Evolutionary conservation across 1,140 invertebrate genomes (phyloP), one percentile per base, ranked within the genome.

Genomic region (Pseudomyrmex sp.): DNA sequence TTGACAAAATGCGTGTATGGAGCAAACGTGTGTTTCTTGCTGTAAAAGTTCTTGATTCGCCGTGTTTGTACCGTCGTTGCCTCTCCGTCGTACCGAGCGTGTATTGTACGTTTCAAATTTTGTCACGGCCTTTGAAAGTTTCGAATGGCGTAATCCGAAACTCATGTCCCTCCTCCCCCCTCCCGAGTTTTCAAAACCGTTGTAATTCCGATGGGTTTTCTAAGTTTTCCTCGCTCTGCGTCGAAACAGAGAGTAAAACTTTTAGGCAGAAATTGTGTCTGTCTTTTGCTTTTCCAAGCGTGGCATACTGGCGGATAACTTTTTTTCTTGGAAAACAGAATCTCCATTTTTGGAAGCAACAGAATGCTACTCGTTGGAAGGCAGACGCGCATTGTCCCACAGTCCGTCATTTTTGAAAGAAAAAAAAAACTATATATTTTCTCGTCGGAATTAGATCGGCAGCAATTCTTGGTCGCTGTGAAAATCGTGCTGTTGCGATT

Each of bases 171-270:
- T 12, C 5, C 5, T 7, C 26, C 3, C 26, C 35, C 2, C 35
- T 5, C 35, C 0, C 5, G 35, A 63, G 59, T n/a, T 26, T 75
- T 50, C 20, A 26, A 63, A 75, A 35, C 20, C 23, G 59, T 44
- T 75, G 20, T 75, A 44, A 63, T 75, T 75, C 46, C 73, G 20
- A 75, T 15, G 59, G 48, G 20, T 63, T 75, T 48, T 20, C 35
- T 9, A 13, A 62, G 62, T 75, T 48, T 62, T 13, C 4, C 10
- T 1, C 5, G 5, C 20, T 20, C 12, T 23, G 58, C 3, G 12
- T 12, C 18, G 20, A 35, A 35, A 7, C 35, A 7, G 35, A 35
- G 35, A 5, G 5, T 7, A 35, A 35, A 35, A 35, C 0, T 35
- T 35, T 3, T 35, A 0, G 35, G 0, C 35, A 7, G 35, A 35